Evolutionary conservation across 2,888 invertebrate genomes (phyloP), one percentile per base, ranked within the genome.

Genomic region (Cataglyphis rosenhaueri): DNA sequence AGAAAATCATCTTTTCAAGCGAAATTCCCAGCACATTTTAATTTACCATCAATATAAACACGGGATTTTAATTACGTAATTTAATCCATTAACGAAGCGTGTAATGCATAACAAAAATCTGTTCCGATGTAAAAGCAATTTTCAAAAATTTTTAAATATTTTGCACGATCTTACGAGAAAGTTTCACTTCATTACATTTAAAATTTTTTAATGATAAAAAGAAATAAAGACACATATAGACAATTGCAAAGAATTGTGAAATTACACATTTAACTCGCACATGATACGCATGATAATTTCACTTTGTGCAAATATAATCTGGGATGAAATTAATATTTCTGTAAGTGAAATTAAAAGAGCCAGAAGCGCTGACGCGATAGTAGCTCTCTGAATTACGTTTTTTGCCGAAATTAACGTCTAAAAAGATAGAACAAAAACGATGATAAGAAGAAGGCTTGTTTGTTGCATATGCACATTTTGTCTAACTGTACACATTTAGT

Each of bases 71-170:
- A 76, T 75, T 65, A 38, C 38, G 15, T 76, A 66, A 66, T 76
- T 76, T 5, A 66, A 76, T 65, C n/a, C 15, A n/a, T 76, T 55
- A 18, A 25, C 9, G 2, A 64, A 64, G 6, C 21, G 25, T 18
- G 25, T 38, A 65, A 55, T 65, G 65, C 52, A 55, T 15, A 65
- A 75, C 35, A 64, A 65, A 76, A 76, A 76, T 76, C 18, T 52
- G 35, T 48, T 75, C 18, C 6, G 25, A 35, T 21, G 21, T 52
- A 29, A 55, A 55, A 41, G 25, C 0, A 29, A 66, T n/a, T 55
- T 76, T 66, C 29, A n/a, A 8, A 29, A 76, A 65, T n/a, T 18
- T 38, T 35, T 1, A n/a, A 65, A 76, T 76, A 52, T 32, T 41
- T 76, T 0, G 29, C 38, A n/a, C 29, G 38, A 65, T 38, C 52